Evolutionary conservation across 2,113 vertebrate species (phyloP).

Genomic region (Felis catus): F.catus_Fca126_mat1.0 CM031428.1:48670501-48671000

Average conservation of each 20-base stretch:
- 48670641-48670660: no score
- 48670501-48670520: fast-evolving
- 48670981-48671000: neutral
- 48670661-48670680: neutral
- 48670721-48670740: neutral
- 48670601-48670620: no score
- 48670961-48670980: neutral
- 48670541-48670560: no score
- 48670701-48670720: neutral
- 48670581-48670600: no score
- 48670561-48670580: no score
- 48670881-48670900: neutral
- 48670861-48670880: neutral
- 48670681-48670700: neutral
- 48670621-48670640: no score
- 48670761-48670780: neutral
- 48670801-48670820: neutral
- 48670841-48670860: neutral
- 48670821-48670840: neutral
- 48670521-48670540: no score
- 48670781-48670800: neutral
- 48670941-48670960: neutral
- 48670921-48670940: neutral
- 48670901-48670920: neutral
- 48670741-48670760: neutral